Evolutionary conservation across 2,113 vertebrate species (phyloP).

Genomic region (Vicugna pacos): DNA sequence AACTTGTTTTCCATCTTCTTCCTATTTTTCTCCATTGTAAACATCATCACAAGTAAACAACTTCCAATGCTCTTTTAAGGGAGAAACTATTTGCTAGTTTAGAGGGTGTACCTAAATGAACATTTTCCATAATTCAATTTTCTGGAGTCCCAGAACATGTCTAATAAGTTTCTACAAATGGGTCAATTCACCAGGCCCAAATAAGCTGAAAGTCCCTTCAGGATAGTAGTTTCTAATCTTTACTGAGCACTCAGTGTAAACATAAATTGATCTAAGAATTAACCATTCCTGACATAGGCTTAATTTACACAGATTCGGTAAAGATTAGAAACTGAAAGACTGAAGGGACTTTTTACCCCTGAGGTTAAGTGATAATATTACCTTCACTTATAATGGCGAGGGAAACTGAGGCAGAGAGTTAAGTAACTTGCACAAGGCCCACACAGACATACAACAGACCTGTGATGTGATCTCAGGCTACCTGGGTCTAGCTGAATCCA

Average conservation of each 20-base stretch:
- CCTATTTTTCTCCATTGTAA: constrained; percentile 41
- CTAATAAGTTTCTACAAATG: constrained; percentile 54
- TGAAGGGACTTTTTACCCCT: background rate
- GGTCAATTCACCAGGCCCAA: background rate
- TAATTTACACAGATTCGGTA: constrained; percentile 27
- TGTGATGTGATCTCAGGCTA: background rate
- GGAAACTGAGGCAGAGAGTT: constrained; percentile 2
- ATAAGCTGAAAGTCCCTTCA: background rate
- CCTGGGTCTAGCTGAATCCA: background rate
- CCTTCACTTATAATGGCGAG: background rate
- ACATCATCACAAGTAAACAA: constrained; percentile 15
- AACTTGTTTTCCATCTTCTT: background rate
- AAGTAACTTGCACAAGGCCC: background rate
- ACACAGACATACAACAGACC: background rate
- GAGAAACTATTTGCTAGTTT: constrained; percentile 25
- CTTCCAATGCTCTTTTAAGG: constrained; percentile 9
- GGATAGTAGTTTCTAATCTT: constrained; percentile 19
- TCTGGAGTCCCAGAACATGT: background rate
- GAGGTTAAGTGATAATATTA: background rate
- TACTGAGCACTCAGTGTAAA: background rate
- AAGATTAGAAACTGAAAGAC: background rate
- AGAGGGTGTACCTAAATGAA: background rate
- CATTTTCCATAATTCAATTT: constrained; percentile 18
- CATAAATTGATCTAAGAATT: constrained; percentile 1
- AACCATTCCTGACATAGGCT: background rate